Evolutionary conservation across 2,888 invertebrate species (phyloP).

Genomic region (Amiota minor): DNA sequence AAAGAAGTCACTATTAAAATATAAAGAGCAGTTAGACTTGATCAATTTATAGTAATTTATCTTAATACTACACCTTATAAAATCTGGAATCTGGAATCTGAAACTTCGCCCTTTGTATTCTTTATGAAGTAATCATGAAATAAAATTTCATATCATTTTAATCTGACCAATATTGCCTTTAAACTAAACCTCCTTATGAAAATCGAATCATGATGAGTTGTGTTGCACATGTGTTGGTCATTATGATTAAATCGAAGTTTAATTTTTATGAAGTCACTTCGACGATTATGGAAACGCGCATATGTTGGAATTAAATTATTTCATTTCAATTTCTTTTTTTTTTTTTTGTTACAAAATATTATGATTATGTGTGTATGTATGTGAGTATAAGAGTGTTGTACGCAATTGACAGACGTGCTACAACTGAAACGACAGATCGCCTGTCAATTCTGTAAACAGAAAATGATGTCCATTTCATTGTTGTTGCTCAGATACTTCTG

Average conservation of each 20-base stretch:
- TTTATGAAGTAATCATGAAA: too few species aligned
- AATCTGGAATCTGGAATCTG: too few species aligned
- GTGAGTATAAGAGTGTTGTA: constrained; percentile 35
- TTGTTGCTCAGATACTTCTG: not conserved
- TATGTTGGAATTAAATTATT: constrained; percentile 53
- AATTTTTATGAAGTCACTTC: constrained; percentile 70
- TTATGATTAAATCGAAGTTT: constrained; percentile 67
- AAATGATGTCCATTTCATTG: constrained; percentile 2
- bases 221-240: constrained; percentile 47
- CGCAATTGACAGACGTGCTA: constrained; percentile 5
- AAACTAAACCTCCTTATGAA: not conserved
- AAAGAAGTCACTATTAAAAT: too few species aligned
- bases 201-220: constrained; percentile 41
- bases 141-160: too few species aligned
- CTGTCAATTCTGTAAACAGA: constrained; percentile 23
- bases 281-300: constrained; percentile 70
- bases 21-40: too few species aligned
- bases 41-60: too few species aligned
- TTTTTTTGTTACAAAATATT: constrained; percentile 30
- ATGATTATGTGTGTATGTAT: constrained; percentile 17
- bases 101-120: too few species aligned
- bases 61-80: too few species aligned
- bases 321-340: constrained; percentile 44
- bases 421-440: constrained; percentile 22
- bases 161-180: not conserved